A percentile compares a stretch with the other conserved stretches of the same genome.
Evolutionary conservation across 2,888 invertebrate species (phyloP).

Genomic region (Chamaedrilus cognettii): DNA sequence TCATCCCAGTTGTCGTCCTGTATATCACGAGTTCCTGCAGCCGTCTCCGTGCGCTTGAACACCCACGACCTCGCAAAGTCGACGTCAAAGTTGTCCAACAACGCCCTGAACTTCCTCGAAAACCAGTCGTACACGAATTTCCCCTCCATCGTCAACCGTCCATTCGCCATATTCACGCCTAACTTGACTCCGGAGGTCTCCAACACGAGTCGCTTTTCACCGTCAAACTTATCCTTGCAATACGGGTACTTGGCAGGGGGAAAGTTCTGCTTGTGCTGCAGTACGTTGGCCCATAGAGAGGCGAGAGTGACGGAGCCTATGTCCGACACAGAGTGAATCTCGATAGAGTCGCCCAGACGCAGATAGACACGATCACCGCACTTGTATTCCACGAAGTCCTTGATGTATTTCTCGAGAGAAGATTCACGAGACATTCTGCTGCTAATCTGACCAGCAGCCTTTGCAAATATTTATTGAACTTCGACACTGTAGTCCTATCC

Average conservation of each 20-base stretch:
- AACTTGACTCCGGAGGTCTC: conserved; percentile 46
- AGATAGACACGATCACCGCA: conserved; percentile 47
- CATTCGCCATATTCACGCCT: conserved; percentile 45
- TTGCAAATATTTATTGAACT: too few relatives aligned
- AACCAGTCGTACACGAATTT: conserved; percentile 50
- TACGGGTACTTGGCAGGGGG: conserved; percentile 46
- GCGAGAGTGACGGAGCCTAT: conserved; percentile 48
- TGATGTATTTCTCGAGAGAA: conserved; percentile 44
- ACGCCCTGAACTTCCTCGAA: conserved; percentile 39
- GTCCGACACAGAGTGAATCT: conserved; percentile 41
- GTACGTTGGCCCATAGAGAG: conserved; percentile 49
- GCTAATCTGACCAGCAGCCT: background rate
- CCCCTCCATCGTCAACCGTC: conserved; percentile 45
- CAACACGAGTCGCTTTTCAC: conserved; percentile 14
- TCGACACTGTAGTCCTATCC: too few relatives aligned
- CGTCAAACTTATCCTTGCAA: conserved; percentile 33
- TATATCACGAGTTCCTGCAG: too few relatives aligned
- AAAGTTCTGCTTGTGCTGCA: conserved; percentile 51
- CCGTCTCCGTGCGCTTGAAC: conserved; percentile 6
- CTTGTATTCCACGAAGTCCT: conserved; percentile 45
- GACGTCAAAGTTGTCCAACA: conserved; percentile 44
- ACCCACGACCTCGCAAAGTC: conserved; percentile 18
- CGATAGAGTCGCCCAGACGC: conserved; percentile 41
- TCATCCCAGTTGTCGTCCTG: too few relatives aligned
- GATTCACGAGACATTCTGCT: conserved; percentile 32